Evolutionary conservation across 2,888 invertebrate genomes (phyloP).

Genomic region (Clepsis dumicolana): DNA sequence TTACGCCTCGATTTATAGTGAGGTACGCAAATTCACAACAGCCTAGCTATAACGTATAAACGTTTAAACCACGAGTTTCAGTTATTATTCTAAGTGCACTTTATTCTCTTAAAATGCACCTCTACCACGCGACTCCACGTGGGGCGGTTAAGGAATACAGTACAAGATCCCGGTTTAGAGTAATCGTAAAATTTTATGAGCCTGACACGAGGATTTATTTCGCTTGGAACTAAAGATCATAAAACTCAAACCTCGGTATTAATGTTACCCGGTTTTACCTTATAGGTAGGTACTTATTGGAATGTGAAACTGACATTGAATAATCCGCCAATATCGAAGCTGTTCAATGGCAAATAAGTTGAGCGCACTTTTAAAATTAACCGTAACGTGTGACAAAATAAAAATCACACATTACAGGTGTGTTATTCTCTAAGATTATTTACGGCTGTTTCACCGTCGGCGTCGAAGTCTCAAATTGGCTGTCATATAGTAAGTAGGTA

Average conservation of each 20-base stretch:
- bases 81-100: too few species aligned
- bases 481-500: too few species aligned
- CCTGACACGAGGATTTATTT: slow-evolving; percentile 10
- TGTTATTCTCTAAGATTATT: too few species aligned
- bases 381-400: neutral
- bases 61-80: too few species aligned
- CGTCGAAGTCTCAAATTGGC: too few species aligned
- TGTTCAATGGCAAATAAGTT: slow-evolving; percentile 14
- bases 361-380: neutral
- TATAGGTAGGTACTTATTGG: slow-evolving; percentile 5
- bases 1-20: too few species aligned
- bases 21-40: too few species aligned
- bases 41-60: too few species aligned
- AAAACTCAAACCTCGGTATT: neutral
- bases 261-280: neutral
- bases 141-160: slow-evolving; percentile 38
- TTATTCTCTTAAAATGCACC: neutral
- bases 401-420: too few species aligned
- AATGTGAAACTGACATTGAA: slow-evolving; percentile 18
- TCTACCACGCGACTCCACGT: neutral
- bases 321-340: slow-evolving; percentile 1
- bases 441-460: too few species aligned
- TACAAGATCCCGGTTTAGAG: slow-evolving; percentile 47
- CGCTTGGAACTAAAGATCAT: neutral
- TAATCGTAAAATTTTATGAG: slow-evolving; percentile 7